phyloP scores from a whole-genome alignment of 2,888 invertebrate genomes.

The Eupithecia tripunctaria region DNA sequence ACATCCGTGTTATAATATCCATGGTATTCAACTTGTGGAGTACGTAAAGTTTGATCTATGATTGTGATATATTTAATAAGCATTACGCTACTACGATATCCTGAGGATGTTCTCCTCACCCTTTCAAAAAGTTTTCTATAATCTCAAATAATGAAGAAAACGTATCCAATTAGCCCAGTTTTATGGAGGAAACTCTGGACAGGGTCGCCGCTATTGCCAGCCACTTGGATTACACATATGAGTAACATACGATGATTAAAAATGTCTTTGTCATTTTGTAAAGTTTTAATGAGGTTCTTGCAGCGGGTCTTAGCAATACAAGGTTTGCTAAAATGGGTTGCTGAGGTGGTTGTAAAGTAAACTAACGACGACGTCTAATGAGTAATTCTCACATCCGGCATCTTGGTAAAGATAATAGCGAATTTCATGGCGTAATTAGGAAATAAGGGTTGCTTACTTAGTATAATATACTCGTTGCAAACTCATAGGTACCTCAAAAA shows the following conservation, averaged over 20 bases:
- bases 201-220: background rate
- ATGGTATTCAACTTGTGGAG: background rate
- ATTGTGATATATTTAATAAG: background rate
- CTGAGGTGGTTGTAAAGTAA: slow-evolving; percentile 25
- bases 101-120: background rate
- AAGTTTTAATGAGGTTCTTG: slow-evolving; percentile 31
- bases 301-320: slow-evolving; percentile 11
- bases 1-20: background rate
- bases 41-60: background rate
- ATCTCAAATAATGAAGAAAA: background rate
- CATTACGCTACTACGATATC: background rate
- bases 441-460: background rate
- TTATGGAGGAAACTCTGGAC: background rate
- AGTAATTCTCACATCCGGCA: slow-evolving; percentile 31
- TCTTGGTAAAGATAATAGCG: slow-evolving; percentile 24
- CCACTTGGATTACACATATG: slow-evolving; percentile 13
- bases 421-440: slow-evolving; percentile 16
- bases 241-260: slow-evolving; percentile 30
- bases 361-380: slow-evolving; percentile 26
- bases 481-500: too few relatives aligned
- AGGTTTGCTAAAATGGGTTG: slow-evolving; percentile 29
- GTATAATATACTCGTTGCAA: background rate
- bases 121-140: background rate
- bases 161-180: background rate
- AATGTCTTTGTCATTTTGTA: slow-evolving; percentile 27